Evolutionary conservation across 1,140 invertebrate species (phyloP), one percentile per base, ranked within the genome.

Genomic region (Zeugodacus cucurbitae): DNA sequence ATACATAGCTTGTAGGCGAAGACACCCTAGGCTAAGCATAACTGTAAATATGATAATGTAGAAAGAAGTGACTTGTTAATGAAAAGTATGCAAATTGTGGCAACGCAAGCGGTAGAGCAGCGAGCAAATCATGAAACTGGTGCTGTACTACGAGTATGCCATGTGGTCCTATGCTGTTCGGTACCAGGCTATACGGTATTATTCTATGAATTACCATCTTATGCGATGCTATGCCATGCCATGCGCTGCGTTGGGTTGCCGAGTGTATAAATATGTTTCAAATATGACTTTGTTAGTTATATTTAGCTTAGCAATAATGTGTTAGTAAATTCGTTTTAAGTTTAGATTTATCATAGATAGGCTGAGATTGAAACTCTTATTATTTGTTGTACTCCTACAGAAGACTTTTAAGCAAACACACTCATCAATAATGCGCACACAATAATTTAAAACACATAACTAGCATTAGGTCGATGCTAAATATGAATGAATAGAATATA

Each of bases 311-410:
- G 32, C 34, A 41, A 74, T 37, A 37, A 74, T 74, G 11, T 74
- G 67, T 74, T 74, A 74, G 32, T 3, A 3, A n/a, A 74, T 20
- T 37, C 29, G 29, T 41, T 37, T 37, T 74, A 74, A 74, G 67
- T 74, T 74, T 74, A 74, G 74, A 82, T 82, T 82, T 48, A 82
- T 48, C 3, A 54, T 82, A 82, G 74, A 48, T 82, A 82, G 74
- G 74, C 74, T 82, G n/a, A 82, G 41, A 82, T 82, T 82, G 74
- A 54, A 26, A 48, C 74, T 48, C 41, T 82, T 82, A 82, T 48
- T 22, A 41, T 82, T 82, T 82, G n/a, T 22, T 48, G 41, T 82
- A 10, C 6, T 54, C 22, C 41, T 29, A 4, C 34, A n/a, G 20
- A 48, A 82, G 41, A 54, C 34, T 26, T 26, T 82, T 48, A 48